These are phyloP conservation scores for Chaenocephalus aceratus DNA, from an alignment of 2,113 vertebrate genomes.

Conservation along the genomic window DNA sequence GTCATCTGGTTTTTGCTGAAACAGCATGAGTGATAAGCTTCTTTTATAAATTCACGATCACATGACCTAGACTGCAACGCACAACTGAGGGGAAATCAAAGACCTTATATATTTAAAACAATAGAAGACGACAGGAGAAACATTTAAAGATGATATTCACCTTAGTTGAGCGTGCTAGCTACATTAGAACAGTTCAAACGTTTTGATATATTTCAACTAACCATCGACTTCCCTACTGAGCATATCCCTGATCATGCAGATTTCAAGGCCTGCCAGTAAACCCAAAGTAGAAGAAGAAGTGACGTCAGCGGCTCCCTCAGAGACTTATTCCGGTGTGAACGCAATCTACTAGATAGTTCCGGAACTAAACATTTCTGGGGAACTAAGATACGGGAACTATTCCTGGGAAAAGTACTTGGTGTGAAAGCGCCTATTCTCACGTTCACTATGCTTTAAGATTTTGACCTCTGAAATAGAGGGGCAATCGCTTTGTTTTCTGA, in stretches of 20 bases:
- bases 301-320: no score
- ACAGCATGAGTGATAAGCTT: not conserved
- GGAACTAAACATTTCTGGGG: no score
- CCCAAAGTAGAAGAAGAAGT: no score
- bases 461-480: no score
- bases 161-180: not conserved
- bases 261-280: no score
- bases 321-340: no score
- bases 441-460: no score
- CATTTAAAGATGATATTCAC: not conserved
- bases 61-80: not conserved
- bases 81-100: constrained; percentile 10
- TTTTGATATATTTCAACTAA: constrained; percentile 22
- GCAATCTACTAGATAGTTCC: no score
- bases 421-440: no score
- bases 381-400: no score
- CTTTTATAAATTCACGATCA: constrained; percentile 4
- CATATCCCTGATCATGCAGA: constrained; percentile 10
- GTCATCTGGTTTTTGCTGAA: not conserved
- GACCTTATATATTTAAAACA: constrained; percentile 12
- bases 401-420: no score
- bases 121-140: not conserved
- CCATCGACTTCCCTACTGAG: constrained; percentile 1
- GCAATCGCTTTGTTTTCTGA: no score
- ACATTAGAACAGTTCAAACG: not conserved